Evolutionary conservation across 2,888 invertebrate genomes (phyloP).

Genomic region (Parascotia fuliginaria): DNA sequence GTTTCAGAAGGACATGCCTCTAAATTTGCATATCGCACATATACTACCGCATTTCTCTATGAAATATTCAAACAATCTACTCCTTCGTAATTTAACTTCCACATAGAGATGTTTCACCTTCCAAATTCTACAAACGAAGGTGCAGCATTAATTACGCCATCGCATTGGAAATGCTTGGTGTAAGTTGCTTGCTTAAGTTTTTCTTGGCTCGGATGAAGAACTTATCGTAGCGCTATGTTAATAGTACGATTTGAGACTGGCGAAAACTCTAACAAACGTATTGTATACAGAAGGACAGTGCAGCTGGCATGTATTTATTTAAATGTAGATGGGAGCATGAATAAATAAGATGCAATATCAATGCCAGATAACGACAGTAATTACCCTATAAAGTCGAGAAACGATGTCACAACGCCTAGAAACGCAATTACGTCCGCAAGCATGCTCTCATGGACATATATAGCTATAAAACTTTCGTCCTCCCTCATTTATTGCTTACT

Average conservation of each 20-base stretch:
- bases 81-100: constrained; percentile 51
- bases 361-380: constrained; percentile 83
- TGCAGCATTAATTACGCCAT: constrained; percentile 47
- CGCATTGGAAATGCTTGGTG: constrained; percentile 44
- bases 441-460: constrained; percentile 72
- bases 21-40: constrained; percentile 61
- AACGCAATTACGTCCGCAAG: constrained; percentile 76
- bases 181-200: constrained; percentile 43
- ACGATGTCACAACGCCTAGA: constrained; percentile 80
- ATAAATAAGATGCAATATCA: constrained; percentile 84
- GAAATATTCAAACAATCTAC: constrained; percentile 61
- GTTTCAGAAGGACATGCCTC: constrained; percentile 60
- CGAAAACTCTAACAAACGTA: constrained; percentile 52
- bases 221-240: constrained; percentile 60
- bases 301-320: constrained; percentile 72
- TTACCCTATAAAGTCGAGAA: constrained; percentile 82
- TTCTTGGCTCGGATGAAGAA: constrained; percentile 48
- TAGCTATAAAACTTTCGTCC: constrained; percentile 68
- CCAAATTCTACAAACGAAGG: constrained; percentile 37
- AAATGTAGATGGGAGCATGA: constrained; percentile 69
- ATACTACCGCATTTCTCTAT: constrained; percentile 50
- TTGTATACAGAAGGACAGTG: constrained; percentile 59
- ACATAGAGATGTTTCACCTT: constrained; percentile 31
- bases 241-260: constrained; percentile 50
- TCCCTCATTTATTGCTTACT: constrained; percentile 67